Base-by-base conservation (phyloP, 1,140 invertebrate genomes). In the Meloidogyne hapla region DNA sequence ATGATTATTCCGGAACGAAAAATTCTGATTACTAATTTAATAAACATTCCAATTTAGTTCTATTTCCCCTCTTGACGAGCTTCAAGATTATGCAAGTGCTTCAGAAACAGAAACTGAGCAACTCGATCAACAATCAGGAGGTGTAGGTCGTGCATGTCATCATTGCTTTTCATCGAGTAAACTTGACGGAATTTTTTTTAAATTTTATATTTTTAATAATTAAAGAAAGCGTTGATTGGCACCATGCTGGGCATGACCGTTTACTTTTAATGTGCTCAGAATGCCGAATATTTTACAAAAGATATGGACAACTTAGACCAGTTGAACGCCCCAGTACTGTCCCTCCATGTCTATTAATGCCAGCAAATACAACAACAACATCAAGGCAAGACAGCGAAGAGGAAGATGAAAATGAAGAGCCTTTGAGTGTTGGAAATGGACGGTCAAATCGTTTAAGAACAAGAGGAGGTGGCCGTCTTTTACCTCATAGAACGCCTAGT, bases 31-130 rank as follows among this genome's bases (percentile, higher is more conserved):
- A 5, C 23, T 67, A n/a, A n/a, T 23, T 33, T 33, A 33, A 33
- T 5, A n/a, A n/a, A 5, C 23, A 0, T n/a, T 23, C 4, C 4
- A n/a, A 23, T 67, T 25, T 23, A 42, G 65, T 21, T 67, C 40
- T 23, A 21, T n/a, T 5, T 42, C 28, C 9, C 56, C 71, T 6
- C 48, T 72, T 62, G 48, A 76, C 3, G 85, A 86, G 12, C 78
- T 81, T 26, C 76, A 78, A 61, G 85, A 87, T 62, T 85, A 86
- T 45, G 84, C 72, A 25, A 85, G 81, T 18, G 81, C 81, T 2
- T 85, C 94, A 89, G 95, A 96, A 84, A 92, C 92, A 87, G 95
- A 93, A 76, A 93, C 94, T 87, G 94, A 94, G 94, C 88, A 95
- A 92, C 87, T 94, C 9, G 94, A 89, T 94, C 93, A 74, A 90